phyloP scores from a whole-genome alignment of 2,113 vertebrate genomes.

The Pseudopodoces humilis region DNA sequence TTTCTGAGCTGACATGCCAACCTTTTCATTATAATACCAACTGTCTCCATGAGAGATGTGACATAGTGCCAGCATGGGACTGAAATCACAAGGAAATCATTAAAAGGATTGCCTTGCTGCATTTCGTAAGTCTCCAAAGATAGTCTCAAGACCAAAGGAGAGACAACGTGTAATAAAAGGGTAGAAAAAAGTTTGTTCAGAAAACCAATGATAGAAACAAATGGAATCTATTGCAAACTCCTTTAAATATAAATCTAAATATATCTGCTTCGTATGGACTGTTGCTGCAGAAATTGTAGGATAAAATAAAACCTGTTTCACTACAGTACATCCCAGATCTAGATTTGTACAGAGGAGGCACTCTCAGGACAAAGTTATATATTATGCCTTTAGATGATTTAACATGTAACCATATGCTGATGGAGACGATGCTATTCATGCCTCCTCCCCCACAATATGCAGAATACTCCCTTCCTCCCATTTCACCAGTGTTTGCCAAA shows the following conservation, averaged over 20 bases:
- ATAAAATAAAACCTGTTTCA: not conserved
- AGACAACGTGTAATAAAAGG: not conserved
- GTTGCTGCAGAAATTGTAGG: not conserved
- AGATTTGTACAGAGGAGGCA: not conserved
- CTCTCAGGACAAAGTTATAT: not conserved
- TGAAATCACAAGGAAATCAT: not conserved
- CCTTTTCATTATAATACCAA: not conserved
- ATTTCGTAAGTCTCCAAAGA: not conserved
- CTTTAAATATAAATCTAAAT: not conserved
- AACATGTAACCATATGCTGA: conserved; percentile 17
- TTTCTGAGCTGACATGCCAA: not conserved
- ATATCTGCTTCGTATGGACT: not conserved
- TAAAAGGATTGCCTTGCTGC: not conserved
- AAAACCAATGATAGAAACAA: not conserved
- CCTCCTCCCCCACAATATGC: conserved; percentile 16
- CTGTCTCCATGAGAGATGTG: not conserved
- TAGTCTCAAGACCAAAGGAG: not conserved
- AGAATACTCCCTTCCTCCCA: not conserved
- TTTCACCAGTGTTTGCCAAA: not conserved
- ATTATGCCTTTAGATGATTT: not conserved
- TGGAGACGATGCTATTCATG: not conserved
- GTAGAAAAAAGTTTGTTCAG: not conserved
- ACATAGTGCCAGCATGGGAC: not conserved
- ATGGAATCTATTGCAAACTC: not conserved
- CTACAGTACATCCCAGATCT: not conserved